Evolutionary conservation across 1,140 invertebrate genomes (phyloP).

Genomic region (Eumaeus atala): DNA sequence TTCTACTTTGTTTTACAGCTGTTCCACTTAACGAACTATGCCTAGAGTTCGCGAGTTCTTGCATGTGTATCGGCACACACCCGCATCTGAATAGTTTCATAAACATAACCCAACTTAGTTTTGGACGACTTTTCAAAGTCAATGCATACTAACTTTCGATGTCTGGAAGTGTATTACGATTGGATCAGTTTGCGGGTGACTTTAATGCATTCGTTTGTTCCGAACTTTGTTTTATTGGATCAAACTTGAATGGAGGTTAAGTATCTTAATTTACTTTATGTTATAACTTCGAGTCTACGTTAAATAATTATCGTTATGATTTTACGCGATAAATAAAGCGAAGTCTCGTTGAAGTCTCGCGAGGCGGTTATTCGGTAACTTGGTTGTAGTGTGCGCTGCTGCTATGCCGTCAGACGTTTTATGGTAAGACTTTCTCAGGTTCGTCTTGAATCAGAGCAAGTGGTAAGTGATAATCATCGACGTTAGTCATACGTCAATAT

Average conservation of each 20-base stretch:
- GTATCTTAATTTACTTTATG: constrained; percentile 51
- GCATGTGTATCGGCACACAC: constrained; percentile 70
- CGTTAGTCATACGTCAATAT: too few relatives aligned
- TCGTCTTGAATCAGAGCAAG: too few relatives aligned
- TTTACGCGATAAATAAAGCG: too few relatives aligned
- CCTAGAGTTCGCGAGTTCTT: constrained; percentile 70
- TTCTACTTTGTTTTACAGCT: constrained; percentile 57
- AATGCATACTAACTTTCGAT: constrained; percentile 73
- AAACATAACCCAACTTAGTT: constrained; percentile 73
- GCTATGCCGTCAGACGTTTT: too few relatives aligned
- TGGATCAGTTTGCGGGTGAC: constrained; percentile 67
- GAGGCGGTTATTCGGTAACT: too few relatives aligned
- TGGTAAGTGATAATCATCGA: too few relatives aligned
- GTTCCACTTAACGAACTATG: constrained; percentile 73
- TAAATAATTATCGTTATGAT: too few relatives aligned
- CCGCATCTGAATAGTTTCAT: constrained; percentile 72
- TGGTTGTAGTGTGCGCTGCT: too few relatives aligned
- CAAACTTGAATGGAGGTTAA: constrained; percentile 61
- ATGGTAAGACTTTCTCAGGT: too few relatives aligned
- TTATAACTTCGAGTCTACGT: too few relatives aligned
- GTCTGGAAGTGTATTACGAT: constrained; percentile 70
- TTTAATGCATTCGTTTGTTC: constrained; percentile 73
- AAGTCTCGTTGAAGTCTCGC: too few relatives aligned
- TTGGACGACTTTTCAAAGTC: constrained; percentile 73
- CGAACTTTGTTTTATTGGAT: constrained; percentile 68